A percentile compares a stretch with the other conserved stretches of the same genome.
Evolutionary conservation across 2,888 invertebrate species (phyloP).

Genomic region (Arrhopalites spinosus): DNA sequence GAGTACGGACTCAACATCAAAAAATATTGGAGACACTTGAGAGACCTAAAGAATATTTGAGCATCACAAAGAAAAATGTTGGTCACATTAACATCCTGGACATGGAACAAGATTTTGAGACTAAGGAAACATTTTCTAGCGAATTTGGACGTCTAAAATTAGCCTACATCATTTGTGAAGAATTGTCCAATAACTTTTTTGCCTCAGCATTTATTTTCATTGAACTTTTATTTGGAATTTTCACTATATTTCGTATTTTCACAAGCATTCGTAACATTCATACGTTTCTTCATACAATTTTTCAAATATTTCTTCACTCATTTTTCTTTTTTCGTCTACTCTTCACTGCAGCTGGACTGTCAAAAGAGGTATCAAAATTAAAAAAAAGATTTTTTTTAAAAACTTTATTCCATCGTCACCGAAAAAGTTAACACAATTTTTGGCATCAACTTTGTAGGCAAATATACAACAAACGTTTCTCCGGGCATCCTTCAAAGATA

Average conservation of each 20-base stretch:
- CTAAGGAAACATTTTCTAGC: neutral
- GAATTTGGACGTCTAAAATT: neutral
- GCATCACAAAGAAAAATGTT: neutral
- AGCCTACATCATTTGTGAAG: neutral
- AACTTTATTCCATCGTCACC: neutral
- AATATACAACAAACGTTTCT: neutral
- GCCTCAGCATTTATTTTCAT: neutral
- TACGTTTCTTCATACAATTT: neutral
- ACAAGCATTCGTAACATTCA: neutral
- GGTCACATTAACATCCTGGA: neutral
- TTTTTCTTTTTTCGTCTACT: slow-evolving; percentile 4
- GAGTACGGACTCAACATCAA: neutral
- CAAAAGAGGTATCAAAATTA: neutral
- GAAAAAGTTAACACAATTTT: neutral
- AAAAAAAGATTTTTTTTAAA: neutral
- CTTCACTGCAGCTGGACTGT: neutral
- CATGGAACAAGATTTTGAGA: neutral
- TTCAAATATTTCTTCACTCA: neutral
- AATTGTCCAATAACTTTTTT: neutral
- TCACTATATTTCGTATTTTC: neutral
- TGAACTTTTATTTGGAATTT: neutral
- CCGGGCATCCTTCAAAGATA: neutral
- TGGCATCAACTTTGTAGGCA: neutral
- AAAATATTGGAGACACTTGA: no score
- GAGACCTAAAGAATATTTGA: neutral